Conservation (phyloP, 2,113 vertebrate genomes). For the Nyctereutes procyonoides region DNA sequence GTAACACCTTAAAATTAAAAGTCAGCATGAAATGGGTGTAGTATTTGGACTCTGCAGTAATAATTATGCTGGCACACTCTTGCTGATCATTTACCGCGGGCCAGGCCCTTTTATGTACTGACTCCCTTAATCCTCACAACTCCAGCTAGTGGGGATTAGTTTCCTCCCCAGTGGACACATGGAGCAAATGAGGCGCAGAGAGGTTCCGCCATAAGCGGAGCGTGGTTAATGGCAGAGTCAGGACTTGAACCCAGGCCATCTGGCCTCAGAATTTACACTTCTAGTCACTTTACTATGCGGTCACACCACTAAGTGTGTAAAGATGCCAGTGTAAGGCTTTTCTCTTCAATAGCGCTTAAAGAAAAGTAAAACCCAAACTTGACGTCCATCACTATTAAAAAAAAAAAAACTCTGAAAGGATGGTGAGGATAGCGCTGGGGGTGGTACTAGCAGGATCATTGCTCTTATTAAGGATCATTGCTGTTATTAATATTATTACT, state of each 20-base stretch:
- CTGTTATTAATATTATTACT: neutral
- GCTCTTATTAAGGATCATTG: too few species aligned
- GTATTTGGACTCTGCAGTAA: neutral
- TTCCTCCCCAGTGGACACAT: neutral
- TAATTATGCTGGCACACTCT: neutral
- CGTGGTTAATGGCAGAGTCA: neutral
- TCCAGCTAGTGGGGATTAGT: neutral
- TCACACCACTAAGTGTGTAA: too few species aligned
- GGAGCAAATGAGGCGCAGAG: neutral
- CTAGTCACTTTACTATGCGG: too few species aligned
- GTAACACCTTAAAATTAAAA: neutral
- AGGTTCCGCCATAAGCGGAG: too few species aligned
- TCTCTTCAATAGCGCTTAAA: neutral
- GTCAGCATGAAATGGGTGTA: neutral
- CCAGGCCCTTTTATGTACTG: neutral
- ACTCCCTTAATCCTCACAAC: neutral
- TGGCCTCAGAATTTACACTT: neutral
- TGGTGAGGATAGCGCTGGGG: accelerated
- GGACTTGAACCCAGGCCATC: neutral
- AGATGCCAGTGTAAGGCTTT: neutral
- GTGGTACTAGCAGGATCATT: neutral
- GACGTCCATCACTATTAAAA: neutral
- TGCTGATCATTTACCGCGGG: neutral
- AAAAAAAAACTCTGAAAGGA: neutral
- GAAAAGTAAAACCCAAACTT: neutral